Evolutionary conservation across 2,113 vertebrate genomes (phyloP), one percentile per base, ranked within the genome.

Genomic region (Vidua chalybeata): DNA sequence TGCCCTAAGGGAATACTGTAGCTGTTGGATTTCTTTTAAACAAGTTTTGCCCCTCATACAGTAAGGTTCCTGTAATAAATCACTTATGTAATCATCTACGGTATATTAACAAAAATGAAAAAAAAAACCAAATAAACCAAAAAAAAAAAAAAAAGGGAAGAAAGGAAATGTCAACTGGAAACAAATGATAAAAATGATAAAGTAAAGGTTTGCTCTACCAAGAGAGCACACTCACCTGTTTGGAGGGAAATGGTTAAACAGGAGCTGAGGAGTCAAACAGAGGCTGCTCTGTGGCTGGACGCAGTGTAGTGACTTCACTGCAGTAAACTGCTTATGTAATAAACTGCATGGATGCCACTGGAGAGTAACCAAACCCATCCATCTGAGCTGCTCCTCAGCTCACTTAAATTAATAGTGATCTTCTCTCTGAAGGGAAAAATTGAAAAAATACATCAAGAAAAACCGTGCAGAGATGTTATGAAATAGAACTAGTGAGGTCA

Each of bases 21-120:
- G 97, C 97, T 91, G 96, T 94, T 97, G 97, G 96, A 96, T 97
- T 98, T 97, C 97, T 97, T 98, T 98, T 97, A 97, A 97, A 97
- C 96, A 97, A 97, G 91, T 97, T 97, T 97, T 97, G 95, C 88
- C 95, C 97, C 97, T 98, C 95, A 39, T 95, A 84, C 92, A 71
- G 92, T 88, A 93, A 97, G 96, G 91, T 96, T 93, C 64, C 49
- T 97, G 81, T 92, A 96, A 97, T 98, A 97, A 97, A 97, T 98
- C 97, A 97, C 94, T 97, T 97, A 93, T 58, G 93, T 97, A 97
- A 97, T 97, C 97, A 97, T 97, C 95, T 94, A 43, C 78, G 63
- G 93, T 94, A n/a, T 90, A 95, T 96, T 96, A 83, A 71, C 17
- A 94, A 61, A 93, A 84, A 80, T 48, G 26, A 13, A 35, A 19